Evolutionary conservation across 2,797 vertebrate species (phyloP), one percentile per base, ranked within the genome.

Genomic region (Poeciliopsis gracilis): DNA sequence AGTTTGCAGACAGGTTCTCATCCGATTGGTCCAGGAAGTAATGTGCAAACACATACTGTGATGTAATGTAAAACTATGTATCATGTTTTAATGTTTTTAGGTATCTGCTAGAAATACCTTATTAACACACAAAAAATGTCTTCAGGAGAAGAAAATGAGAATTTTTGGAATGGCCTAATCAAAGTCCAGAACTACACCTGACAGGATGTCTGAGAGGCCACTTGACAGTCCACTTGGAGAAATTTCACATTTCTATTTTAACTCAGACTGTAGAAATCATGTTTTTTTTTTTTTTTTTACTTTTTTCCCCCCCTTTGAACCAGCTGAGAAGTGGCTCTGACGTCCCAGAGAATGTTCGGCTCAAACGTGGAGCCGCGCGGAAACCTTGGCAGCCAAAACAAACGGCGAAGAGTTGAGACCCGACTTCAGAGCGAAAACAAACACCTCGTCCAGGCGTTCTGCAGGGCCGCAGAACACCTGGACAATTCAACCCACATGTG

Each of bases 401-500:
- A 38, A 66, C 33, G 23, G 8, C 18, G 38, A 36, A 36, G 25
- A 12, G 43, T 30, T 1, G 10, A 13, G 41, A 69, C 76, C 8
- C 61, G 10, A 46, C 84, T 72, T 74, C 33, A n/a, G 30, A 77
- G 43, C 28, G 15, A 47, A 73, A 75, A 15, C 49, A 84, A 78
- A 72, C 30, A 5, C 73, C 71, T 12, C 66, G 82, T 88, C 80
- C 4, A 18, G 3, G 76, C 85, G 72, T 85, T 80, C 30, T 46
- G 86, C 90, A 61, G 89, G 87, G 82, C 91, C 90, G 63, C 82
- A 94, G 89, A 94, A 94, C 94, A 93, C 94, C 90, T 94, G 83
- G 63, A 89, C 94, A 95, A 96, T 95, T 91, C 89, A 93, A 95
- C 88, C 91, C 95, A 95, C 88, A 95, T 96, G 95, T 95, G 89